phyloP scores from a whole-genome alignment of 2,888 invertebrate species.

The Macroteleia sp. region DNA sequence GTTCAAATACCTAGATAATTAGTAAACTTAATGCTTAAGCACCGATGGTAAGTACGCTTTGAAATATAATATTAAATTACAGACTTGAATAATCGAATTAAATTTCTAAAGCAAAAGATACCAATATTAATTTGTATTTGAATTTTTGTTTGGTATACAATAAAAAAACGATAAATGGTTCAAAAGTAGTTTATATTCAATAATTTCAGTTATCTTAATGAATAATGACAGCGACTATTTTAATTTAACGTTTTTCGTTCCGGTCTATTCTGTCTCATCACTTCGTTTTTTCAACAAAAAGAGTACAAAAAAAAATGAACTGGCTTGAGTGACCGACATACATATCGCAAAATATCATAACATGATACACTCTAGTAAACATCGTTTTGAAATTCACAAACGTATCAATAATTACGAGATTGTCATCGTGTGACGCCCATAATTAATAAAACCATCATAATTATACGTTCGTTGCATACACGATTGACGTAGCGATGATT shows the following conservation, averaged over 20 bases:
- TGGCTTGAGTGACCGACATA: slow-evolving; percentile 36
- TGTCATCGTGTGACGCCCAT: slow-evolving; percentile 32
- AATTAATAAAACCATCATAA: slow-evolving; percentile 51
- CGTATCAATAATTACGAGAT: slow-evolving; percentile 40
- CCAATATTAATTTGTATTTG: no score
- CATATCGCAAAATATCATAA: slow-evolving; percentile 28
- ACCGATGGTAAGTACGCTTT: no score
- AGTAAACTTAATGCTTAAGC: no score
- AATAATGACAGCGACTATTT: no score
- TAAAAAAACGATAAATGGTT: no score
- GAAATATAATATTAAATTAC: no score
- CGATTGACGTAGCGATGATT: slow-evolving; percentile 11
- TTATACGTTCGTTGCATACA: slow-evolving; percentile 16
- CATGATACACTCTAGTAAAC: slow-evolving; percentile 30
- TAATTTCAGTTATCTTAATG: no score
- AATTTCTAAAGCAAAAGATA: no score
- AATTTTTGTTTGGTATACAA: no score
- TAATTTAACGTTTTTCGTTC: slow-evolving; percentile 5
- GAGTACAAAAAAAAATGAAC: neutral
- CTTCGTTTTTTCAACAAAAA: slow-evolving; percentile 5
- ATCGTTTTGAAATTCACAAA: slow-evolving; percentile 21
- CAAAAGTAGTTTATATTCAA: no score
- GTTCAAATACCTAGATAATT: no score
- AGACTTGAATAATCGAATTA: no score
- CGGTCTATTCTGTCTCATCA: slow-evolving; percentile 27